phyloP scores from a whole-genome alignment of 1,140 invertebrate species.

The Pomacea maculata region DNA sequence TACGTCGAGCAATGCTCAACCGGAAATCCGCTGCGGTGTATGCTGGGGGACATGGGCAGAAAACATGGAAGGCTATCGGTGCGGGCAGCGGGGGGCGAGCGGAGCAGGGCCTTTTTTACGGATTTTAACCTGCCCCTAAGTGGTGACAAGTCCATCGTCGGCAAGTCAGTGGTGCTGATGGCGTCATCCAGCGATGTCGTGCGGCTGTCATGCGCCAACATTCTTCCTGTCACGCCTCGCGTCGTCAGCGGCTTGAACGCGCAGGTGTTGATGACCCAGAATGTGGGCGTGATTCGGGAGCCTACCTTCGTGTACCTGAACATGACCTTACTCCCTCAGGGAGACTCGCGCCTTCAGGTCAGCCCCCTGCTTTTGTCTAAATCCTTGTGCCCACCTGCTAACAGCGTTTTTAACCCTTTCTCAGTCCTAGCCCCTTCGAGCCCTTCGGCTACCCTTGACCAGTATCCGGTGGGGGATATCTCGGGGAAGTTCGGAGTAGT shows the following conservation, averaged over 20 bases:
- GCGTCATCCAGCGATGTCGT: constrained; percentile 88
- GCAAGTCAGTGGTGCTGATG: constrained; percentile 86
- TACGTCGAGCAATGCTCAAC: constrained; percentile 56
- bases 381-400: constrained; percentile 47
- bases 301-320: constrained; percentile 63
- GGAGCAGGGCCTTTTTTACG: constrained; percentile 85
- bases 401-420: constrained; percentile 70
- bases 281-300: constrained; percentile 66
- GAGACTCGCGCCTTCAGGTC: not conserved
- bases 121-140: constrained; percentile 80
- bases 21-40: constrained; percentile 65
- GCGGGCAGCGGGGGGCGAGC: constrained; percentile 77
- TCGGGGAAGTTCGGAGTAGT: constrained; percentile 84
- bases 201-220: constrained; percentile 83
- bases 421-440: constrained; percentile 48
- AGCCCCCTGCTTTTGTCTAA: not conserved
- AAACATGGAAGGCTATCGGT: constrained; percentile 82
- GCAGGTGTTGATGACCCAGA: constrained; percentile 37
- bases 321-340: not conserved
- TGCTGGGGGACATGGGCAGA: constrained; percentile 73
- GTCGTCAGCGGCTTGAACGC: constrained; percentile 44
- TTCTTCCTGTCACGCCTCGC: constrained; percentile 42
- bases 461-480: constrained; percentile 82
- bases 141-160: constrained; percentile 79
- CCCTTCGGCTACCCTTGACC: constrained; percentile 75